Base-by-base conservation (phyloP, 2,797 vertebrate genomes). In the Myotis vivesi region DNA sequence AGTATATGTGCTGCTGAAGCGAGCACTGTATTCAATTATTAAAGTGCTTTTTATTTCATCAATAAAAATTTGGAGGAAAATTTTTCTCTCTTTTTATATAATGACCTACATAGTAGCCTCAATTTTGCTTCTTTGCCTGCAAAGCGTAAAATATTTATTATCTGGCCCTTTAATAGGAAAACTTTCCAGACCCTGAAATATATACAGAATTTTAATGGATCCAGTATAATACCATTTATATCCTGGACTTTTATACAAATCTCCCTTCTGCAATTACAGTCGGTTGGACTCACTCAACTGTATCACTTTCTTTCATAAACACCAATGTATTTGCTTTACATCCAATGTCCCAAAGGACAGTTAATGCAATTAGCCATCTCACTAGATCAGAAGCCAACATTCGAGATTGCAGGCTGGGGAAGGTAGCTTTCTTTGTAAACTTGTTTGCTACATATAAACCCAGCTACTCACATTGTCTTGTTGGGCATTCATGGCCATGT, bases 381-480 rank as follows among this genome's bases (percentile, higher is more conserved):
- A 6, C 41, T 3, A 28, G 64, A 41, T 30, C 33, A 79, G 55
- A 86, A 73, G 57, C 23, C 44, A 41, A 9, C 38, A 38, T 8
- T 46, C 17, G n/a, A 11, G 36, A 11, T 38, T 17, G 33, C 25
- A 38, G 82, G 38, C 17, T 16, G 17, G 38, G 59, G 62, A 46
- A 1, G 41, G 23, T 9, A 2, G 44, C 41, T 41, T 11, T 20
- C 28, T 51, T 3, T 51, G 16, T 44, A 41, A 51, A 28, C 16
- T 7, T 12, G 64, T 53, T 25, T 69, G 46, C 73, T 49, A 30
- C 1, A 22, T 28, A 22, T 16, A 75, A n/a, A 64, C 38, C 15
- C 0, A 17, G 16, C 66, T 81, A 98, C 98, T 98, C 94, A 99
- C 99, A 33, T 98, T 98, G 95, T 99, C 99, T 46, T 99, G 98